These are phyloP conservation scores for Nudaria mundana DNA, from an alignment of 2,888 invertebrate genomes.

Conservation along the genomic window DNA sequence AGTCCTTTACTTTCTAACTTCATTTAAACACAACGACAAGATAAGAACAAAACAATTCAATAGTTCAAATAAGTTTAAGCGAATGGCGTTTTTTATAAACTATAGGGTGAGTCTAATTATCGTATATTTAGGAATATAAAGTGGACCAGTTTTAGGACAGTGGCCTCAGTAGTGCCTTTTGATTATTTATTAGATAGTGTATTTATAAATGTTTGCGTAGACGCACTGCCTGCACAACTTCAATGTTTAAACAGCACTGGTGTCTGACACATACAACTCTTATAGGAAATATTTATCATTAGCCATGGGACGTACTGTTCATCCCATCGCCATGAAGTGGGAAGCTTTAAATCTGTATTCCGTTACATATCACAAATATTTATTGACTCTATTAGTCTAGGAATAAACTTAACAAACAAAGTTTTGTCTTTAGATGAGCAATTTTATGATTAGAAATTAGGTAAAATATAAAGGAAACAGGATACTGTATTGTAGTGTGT, in stretches of 20 bases:
- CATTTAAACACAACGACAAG: too few relatives aligned
- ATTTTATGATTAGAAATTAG: too few relatives aligned
- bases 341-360: not conserved
- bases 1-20: too few relatives aligned
- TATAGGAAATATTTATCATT: not conserved
- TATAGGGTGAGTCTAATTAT: slow-evolving; percentile 4
- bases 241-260: slow-evolving; percentile 29
- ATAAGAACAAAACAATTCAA: too few relatives aligned
- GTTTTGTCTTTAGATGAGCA: not conserved
- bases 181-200: slow-evolving; percentile 43
- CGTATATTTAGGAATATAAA: slow-evolving; percentile 33
- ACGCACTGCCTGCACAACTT: slow-evolving; percentile 57
- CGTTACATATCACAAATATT: not conserved
- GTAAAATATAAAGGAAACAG: slow-evolving; percentile 11
- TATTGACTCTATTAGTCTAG: too few relatives aligned
- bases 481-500: slow-evolving; percentile 2
- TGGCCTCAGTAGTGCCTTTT: slow-evolving; percentile 79
- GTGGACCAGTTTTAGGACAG: slow-evolving; percentile 74
- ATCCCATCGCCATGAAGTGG: too few relatives aligned
- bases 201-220: slow-evolving; percentile 38
- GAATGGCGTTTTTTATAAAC: not conserved
- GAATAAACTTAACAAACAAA: too few relatives aligned
- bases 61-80: too few relatives aligned
- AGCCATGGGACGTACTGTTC: too few relatives aligned
- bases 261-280: slow-evolving; percentile 30